Conservation (phyloP, 2,797 vertebrate species). For the Sitta carolinensis region DNA sequence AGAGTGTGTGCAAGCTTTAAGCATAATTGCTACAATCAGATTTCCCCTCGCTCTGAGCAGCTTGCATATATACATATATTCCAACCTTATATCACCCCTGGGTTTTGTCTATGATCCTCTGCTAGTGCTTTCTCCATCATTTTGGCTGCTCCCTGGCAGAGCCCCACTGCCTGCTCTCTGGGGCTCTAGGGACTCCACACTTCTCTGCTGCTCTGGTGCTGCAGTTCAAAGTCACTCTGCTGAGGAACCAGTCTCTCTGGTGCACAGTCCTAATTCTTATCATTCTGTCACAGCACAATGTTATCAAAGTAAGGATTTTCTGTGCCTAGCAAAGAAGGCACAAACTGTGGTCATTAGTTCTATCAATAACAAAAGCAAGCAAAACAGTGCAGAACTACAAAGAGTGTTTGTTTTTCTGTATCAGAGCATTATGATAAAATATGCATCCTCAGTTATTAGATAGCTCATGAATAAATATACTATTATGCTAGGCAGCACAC, state of each 20-base stretch:
- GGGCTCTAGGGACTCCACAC: background rate
- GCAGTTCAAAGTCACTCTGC: background rate
- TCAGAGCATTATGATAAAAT: slow-evolving; percentile 38
- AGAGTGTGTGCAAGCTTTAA: background rate
- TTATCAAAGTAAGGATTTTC: slow-evolving; percentile 55
- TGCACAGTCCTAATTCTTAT: background rate
- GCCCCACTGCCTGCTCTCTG: background rate
- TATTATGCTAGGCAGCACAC: background rate
- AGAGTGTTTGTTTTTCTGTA: slow-evolving; percentile 8
- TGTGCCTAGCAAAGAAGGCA: slow-evolving; percentile 53
- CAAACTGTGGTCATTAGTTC: slow-evolving; percentile 10
- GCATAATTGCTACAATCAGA: background rate
- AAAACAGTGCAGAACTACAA: slow-evolving; percentile 4
- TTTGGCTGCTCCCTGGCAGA: background rate
- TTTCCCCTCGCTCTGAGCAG: background rate
- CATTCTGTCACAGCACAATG: background rate
- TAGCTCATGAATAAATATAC: slow-evolving; percentile 57
- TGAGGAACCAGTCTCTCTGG: background rate
- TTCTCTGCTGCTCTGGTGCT: background rate
- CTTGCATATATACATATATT: background rate
- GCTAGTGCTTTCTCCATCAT: background rate
- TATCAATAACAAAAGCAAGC: slow-evolving; percentile 29
- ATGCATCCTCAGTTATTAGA: slow-evolving; percentile 62
- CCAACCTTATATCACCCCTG: fast-evolving
- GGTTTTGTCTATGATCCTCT: background rate